These are phyloP conservation scores for Syrrhaptes paradoxus DNA, from an alignment of 2,113 vertebrate species.

Conservation along the genomic window DNA sequence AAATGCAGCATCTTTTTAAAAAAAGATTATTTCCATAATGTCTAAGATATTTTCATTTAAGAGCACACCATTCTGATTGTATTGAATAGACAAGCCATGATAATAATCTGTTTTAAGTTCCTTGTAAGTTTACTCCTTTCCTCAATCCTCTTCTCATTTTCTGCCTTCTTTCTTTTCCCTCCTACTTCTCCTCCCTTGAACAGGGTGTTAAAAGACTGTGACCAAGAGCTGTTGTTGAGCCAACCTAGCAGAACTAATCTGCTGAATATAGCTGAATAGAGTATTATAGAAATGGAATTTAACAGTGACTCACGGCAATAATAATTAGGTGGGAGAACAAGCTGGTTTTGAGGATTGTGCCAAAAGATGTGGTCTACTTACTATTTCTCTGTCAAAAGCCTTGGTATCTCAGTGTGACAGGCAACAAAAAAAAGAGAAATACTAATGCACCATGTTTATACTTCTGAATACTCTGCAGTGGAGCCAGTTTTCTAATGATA, in stretches of 20 bases:
- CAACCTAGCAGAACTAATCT: conserved; percentile 64
- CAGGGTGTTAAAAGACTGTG: conserved; percentile 46
- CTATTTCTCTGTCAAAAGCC: conserved; percentile 1
- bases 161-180: conserved; percentile 38
- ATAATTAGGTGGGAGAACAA: conserved; percentile 36
- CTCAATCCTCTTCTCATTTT: conserved; percentile 47
- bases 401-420: not conserved
- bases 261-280: not conserved
- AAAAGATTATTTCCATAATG: not conserved
- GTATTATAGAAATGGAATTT: conserved; percentile 44
- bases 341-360: not conserved
- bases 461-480: not conserved
- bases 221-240: conserved; percentile 48
- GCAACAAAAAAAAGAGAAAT: not conserved
- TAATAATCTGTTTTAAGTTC: not conserved
- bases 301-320: conserved; percentile 23
- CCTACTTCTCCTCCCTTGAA: conserved; percentile 41
- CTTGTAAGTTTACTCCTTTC: not conserved
- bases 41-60: not conserved
- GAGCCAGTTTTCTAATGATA: not conserved
- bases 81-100: not conserved
- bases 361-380: not conserved
- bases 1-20: not conserved
- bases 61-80: not conserved
- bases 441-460: not conserved